These are phyloP conservation scores for Macrosoma leucophasiata DNA, from an alignment of 2,888 invertebrate genomes.

Conservation along the genomic window DNA sequence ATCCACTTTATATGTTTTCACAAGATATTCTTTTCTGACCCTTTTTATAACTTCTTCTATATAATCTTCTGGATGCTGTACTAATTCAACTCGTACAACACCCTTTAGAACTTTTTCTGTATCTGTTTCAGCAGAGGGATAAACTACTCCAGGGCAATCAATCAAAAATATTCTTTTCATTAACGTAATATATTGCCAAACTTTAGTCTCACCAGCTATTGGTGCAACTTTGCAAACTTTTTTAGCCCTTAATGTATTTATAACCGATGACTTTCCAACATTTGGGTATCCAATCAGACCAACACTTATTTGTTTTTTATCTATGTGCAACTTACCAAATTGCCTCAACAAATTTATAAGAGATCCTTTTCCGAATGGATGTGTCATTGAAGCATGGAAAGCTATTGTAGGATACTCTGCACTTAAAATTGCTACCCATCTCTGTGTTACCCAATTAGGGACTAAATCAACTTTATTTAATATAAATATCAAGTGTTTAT, in stretches of 20 bases:
- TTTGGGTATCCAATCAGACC: conserved; percentile 99
- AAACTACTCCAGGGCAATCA: conserved; percentile 99
- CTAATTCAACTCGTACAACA: conserved; percentile 96
- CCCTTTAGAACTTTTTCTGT: conserved; percentile 97
- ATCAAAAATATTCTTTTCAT: conserved; percentile 98
- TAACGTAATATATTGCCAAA: conserved; percentile 99
- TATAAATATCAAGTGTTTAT: conserved; percentile 98
- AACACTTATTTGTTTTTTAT: conserved; percentile 99
- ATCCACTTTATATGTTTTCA: conserved; percentile 91
- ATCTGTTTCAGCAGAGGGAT: conserved; percentile 96
- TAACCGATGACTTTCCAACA: conserved; percentile 98
- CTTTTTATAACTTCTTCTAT: conserved; percentile 89
- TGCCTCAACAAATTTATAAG: conserved; percentile 96
- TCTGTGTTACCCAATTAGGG: conserved; percentile 98
- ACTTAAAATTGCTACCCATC: conserved; percentile 97
- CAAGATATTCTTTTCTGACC: conserved; percentile 91
- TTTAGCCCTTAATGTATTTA: conserved; percentile 95
- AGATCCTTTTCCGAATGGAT: conserved; percentile 98
- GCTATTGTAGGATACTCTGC: conserved; percentile 98
- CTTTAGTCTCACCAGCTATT: conserved; percentile 97
- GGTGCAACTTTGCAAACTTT: conserved; percentile 99
- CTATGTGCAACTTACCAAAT: conserved; percentile 94
- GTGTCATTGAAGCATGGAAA: conserved; percentile 98
- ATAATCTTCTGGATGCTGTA: conserved; percentile 96
- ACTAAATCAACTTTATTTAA: conserved; percentile 98